phyloP scores from a whole-genome alignment of 2,888 invertebrate genomes.

The Serripes groenlandicus region DNA sequence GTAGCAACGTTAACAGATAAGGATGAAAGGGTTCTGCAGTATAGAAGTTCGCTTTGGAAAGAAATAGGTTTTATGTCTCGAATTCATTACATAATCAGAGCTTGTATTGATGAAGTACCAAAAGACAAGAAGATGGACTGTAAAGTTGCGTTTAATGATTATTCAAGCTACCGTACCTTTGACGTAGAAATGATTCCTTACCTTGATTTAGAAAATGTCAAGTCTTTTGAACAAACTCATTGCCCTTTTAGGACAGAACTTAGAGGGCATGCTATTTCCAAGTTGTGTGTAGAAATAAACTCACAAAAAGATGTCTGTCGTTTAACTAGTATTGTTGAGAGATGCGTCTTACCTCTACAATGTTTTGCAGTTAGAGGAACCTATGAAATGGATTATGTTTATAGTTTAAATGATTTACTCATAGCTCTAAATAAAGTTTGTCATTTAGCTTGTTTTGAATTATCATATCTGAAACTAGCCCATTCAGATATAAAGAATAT shows the following conservation, averaged over 20 bases:
- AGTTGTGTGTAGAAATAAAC: background rate
- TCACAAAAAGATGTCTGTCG: background rate
- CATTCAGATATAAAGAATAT: background rate
- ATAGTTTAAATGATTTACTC: background rate
- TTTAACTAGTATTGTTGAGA: background rate
- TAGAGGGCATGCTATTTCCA: background rate
- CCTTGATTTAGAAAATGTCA: background rate
- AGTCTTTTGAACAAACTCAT: background rate
- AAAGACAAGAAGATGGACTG: background rate
- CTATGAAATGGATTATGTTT: background rate
- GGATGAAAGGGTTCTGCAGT: background rate
- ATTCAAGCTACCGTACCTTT: no score
- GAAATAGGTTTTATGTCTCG: background rate
- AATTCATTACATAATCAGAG: background rate
- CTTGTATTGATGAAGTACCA: background rate
- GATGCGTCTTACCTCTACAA: no score
- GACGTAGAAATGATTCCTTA: no score
- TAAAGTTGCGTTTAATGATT: background rate
- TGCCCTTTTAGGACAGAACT: background rate
- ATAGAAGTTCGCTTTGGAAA: background rate
- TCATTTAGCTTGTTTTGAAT: background rate
- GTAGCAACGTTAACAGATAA: background rate
- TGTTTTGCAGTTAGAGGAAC: background rate
- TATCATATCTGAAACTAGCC: background rate
- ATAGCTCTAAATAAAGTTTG: background rate